Evolutionary conservation across 2,888 invertebrate genomes (phyloP).

Genomic region (Pseudococcus jackbeardsleyi): DNA sequence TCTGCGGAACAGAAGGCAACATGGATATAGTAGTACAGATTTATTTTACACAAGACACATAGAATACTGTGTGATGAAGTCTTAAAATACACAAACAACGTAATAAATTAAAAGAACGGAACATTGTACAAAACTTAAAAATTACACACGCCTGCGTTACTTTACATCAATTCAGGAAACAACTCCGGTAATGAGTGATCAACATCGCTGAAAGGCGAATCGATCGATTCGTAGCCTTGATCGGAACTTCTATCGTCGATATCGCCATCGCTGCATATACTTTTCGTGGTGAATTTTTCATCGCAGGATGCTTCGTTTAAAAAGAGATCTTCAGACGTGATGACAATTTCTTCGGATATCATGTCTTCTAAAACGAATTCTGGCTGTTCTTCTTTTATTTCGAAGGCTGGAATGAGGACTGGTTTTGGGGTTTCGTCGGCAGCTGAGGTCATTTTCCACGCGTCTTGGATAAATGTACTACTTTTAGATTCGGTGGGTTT

Average conservation of each 20-base stretch:
- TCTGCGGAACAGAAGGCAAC: neutral
- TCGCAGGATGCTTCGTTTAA: constrained; percentile 43
- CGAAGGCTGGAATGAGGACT: neutral
- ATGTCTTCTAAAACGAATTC: constrained; percentile 49
- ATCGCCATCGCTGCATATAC: constrained; percentile 57
- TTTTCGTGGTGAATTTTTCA: neutral
- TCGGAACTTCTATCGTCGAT: constrained; percentile 58
- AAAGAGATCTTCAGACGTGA: constrained; percentile 43
- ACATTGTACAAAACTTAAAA: constrained; percentile 4
- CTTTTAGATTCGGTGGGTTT: neutral
- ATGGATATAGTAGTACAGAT: constrained; percentile 18
- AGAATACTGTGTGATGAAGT: constrained; percentile 24
- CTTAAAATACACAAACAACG: constrained; percentile 31
- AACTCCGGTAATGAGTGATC: constrained; percentile 48
- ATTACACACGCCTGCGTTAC: neutral
- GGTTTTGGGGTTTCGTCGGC: neutral
- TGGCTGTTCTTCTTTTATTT: constrained; percentile 50
- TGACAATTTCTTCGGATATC: constrained; percentile 60
- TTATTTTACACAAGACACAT: constrained; percentile 60
- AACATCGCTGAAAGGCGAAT: constrained; percentile 55
- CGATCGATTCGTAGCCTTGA: constrained; percentile 63
- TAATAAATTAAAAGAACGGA: neutral
- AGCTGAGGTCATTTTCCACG: constrained; percentile 58
- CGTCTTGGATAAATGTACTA: constrained; percentile 57
- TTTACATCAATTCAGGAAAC: constrained; percentile 51